phyloP scores from a whole-genome alignment of 1,140 invertebrate genomes.

The Acromyrmex charruanus region DNA sequence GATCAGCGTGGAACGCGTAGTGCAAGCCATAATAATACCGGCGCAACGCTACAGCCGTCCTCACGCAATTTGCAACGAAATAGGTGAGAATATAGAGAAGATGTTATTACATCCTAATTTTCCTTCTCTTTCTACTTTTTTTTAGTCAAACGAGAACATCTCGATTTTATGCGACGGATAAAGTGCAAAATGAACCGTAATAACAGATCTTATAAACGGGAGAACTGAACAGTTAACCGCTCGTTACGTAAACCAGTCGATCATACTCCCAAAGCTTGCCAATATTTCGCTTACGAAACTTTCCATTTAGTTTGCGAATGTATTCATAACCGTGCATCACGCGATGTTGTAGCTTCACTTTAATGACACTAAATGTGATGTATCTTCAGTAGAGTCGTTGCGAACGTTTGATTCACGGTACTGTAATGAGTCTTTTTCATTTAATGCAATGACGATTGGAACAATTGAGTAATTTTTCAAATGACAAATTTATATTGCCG shows the following conservation, averaged over 20 bases:
- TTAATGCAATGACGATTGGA: neutral
- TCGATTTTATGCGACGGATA: conserved; percentile 44
- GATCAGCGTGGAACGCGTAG: conserved; percentile 83
- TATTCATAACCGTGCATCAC: conserved; percentile 34
- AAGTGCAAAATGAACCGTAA: conserved; percentile 10
- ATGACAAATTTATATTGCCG: neutral
- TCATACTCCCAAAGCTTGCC: conserved; percentile 51
- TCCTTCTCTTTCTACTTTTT: neutral
- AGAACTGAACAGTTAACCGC: conserved; percentile 31
- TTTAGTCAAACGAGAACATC: neutral
- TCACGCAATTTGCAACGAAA: conserved; percentile 80
- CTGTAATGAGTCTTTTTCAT: neutral
- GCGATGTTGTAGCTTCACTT: conserved; percentile 9
- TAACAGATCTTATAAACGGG: conserved; percentile 30
- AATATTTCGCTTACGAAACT: conserved; percentile 48
- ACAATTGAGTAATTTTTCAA: neutral
- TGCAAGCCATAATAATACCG: conserved; percentile 79
- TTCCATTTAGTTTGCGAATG: conserved; percentile 49
- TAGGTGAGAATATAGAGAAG: conserved; percentile 73
- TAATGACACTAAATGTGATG: conserved; percentile 30
- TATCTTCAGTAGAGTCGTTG: neutral
- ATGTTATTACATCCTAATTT: neutral
- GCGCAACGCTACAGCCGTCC: conserved; percentile 77
- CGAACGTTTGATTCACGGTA: neutral
- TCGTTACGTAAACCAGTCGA: conserved; percentile 47